These are phyloP conservation scores for Chaetodon trifascialis DNA, from an alignment of 2,113 vertebrate genomes.

Conservation along the genomic window DNA sequence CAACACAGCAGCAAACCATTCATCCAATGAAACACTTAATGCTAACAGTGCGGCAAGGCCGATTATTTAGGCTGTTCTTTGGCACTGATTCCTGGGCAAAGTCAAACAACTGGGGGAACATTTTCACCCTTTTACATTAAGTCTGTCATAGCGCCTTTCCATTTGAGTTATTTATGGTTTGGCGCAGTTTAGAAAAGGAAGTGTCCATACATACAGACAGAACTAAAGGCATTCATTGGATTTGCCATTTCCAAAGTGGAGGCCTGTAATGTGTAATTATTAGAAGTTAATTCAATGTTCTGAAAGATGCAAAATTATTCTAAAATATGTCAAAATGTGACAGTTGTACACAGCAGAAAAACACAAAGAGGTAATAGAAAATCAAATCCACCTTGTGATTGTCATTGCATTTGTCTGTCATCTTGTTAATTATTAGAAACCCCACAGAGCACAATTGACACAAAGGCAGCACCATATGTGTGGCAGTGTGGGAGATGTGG, in stretches of 20 bases:
- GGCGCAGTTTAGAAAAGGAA: not conserved
- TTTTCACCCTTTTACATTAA: not conserved
- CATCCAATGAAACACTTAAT: constrained; percentile 46
- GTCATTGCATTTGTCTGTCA: constrained; percentile 74
- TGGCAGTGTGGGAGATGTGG: constrained; percentile 65
- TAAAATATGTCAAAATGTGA: constrained; percentile 21
- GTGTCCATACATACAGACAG: not conserved
- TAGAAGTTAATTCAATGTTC: not conserved
- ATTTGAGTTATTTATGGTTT: constrained; percentile 2
- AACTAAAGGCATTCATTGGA: not conserved
- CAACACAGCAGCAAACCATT: constrained; percentile 50
- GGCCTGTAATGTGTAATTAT: not conserved
- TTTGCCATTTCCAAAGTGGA: constrained; percentile 1
- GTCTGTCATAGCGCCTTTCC: not conserved
- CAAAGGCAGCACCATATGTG: constrained; percentile 77
- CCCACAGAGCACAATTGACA: constrained; percentile 77
- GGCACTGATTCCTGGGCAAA: constrained; percentile 29
- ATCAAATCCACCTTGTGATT: constrained; percentile 57
- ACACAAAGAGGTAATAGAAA: constrained; percentile 26
- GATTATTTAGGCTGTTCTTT: constrained; percentile 56
- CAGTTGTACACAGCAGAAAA: constrained; percentile 8
- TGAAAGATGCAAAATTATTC: constrained; percentile 6
- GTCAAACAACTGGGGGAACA: constrained; percentile 45
- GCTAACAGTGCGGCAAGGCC: constrained; percentile 59
- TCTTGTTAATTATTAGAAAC: constrained; percentile 81